phyloP scores from a whole-genome alignment of 2,888 invertebrate genomes.

The Heterodera filipjevi region DNA sequence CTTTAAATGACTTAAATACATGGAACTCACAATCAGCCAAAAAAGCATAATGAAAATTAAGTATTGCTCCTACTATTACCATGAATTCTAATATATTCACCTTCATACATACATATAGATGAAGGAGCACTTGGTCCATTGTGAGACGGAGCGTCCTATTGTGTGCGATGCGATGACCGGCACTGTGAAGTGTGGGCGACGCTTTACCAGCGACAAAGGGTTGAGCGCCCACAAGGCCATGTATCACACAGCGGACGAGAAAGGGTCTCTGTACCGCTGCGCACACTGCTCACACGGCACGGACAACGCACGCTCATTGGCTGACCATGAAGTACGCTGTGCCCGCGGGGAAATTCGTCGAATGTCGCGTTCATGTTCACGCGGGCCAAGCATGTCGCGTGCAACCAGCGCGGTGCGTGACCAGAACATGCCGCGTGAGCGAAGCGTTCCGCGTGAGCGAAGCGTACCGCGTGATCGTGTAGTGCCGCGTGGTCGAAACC shows the following conservation, averaged over 20 bases:
- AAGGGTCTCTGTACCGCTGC: neutral
- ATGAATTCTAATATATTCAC: too few species aligned
- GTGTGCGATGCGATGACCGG: neutral
- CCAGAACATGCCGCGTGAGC: neutral
- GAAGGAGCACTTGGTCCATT: neutral
- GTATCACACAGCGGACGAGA: neutral
- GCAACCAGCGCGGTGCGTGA: neutral
- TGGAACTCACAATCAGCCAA: too few species aligned
- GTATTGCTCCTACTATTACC: too few species aligned
- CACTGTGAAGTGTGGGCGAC: neutral
- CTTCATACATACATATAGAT: too few species aligned
- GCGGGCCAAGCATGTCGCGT: neutral
- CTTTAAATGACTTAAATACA: too few species aligned
- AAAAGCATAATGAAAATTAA: too few species aligned
- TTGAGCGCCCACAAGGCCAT: neutral
- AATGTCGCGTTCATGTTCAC: constrained; percentile 1
- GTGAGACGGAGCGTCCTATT: neutral
- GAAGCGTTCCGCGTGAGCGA: neutral
- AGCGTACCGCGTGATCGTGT: neutral
- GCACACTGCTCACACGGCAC: neutral
- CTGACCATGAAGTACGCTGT: neutral
- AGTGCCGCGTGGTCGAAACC: neutral
- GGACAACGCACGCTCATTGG: neutral
- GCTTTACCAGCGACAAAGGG: neutral
- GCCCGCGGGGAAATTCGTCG: neutral